Conservation (phyloP, 1,140 invertebrate genomes). For the Ceratosolen fusciceps region DNA sequence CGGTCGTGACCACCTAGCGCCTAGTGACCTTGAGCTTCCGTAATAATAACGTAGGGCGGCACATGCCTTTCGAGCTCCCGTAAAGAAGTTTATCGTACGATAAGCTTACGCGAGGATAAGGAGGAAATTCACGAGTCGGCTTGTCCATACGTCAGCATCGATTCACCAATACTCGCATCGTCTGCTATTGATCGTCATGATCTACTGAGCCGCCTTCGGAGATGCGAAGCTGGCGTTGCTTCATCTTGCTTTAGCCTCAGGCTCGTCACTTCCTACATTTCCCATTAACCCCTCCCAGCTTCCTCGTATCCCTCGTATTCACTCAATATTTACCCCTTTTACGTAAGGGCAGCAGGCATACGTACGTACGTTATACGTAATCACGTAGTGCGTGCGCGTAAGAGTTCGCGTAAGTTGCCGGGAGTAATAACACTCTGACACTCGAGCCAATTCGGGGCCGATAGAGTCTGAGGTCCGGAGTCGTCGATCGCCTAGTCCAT, state of each 20-base stretch:
- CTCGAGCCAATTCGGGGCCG: not conserved
- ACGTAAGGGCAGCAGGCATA: too few relatives aligned
- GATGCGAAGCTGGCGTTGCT: slow-evolving; percentile 2
- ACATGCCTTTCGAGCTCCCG: not conserved
- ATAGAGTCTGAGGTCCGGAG: too few relatives aligned
- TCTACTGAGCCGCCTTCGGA: not conserved
- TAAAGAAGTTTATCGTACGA: not conserved
- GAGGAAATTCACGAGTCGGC: too few relatives aligned
- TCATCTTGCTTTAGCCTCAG: not conserved
- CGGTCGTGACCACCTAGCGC: not conserved
- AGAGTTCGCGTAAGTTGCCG: not conserved
- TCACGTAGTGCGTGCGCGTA: not conserved
- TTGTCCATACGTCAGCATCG: too few relatives aligned
- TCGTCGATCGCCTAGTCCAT: not conserved
- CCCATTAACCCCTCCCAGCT: not conserved
- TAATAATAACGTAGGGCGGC: not conserved
- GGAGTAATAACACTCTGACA: not conserved
- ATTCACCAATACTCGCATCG: not conserved
- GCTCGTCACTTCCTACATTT: not conserved
- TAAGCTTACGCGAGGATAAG: not conserved
- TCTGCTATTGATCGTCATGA: not conserved
- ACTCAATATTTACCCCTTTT: too few relatives aligned
- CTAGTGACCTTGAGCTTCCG: not conserved
- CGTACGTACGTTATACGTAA: too few relatives aligned
- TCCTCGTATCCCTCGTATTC: not conserved